Evolutionary conservation across 2,113 vertebrate genomes (phyloP).

Genomic region (Sula dactylatra): DNA sequence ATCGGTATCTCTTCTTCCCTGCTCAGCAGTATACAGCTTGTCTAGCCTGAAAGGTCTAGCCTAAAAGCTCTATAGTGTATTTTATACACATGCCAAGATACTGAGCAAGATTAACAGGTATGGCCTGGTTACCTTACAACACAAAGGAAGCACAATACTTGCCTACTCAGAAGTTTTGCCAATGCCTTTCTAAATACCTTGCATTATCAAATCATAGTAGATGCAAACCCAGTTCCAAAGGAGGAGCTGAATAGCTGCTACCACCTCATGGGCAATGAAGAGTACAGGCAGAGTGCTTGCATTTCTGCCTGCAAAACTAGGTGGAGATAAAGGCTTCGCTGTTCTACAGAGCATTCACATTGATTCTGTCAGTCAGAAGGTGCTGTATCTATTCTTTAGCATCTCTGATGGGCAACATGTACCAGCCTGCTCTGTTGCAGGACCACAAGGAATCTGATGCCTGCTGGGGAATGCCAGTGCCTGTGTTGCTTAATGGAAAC

Average conservation of each 20-base stretch:
- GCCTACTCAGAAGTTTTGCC: not conserved
- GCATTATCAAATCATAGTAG: not conserved
- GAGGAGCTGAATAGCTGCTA: not conserved
- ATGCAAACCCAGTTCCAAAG: not conserved
- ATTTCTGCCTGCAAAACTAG: not conserved
- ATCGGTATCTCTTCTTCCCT: not conserved
- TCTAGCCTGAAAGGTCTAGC: not conserved
- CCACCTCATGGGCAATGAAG: not conserved
- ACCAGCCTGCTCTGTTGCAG: not conserved
- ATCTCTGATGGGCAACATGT: not conserved
- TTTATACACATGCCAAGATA: not conserved
- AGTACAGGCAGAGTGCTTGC: not conserved
- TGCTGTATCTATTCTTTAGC: not conserved
- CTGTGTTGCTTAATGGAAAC: rapidly evolving
- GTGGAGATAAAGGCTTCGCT: not conserved
- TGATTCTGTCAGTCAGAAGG: not conserved
- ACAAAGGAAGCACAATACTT: not conserved
- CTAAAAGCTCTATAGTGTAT: not conserved
- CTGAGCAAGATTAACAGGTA: not conserved
- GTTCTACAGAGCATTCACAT: rapidly evolving
- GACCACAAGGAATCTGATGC: not conserved
- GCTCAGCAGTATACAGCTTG: not conserved
- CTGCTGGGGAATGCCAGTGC: not conserved
- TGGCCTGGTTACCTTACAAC: not conserved
- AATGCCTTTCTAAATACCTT: not conserved